Evolutionary conservation across 2,113 vertebrate species (phyloP).

Genomic region (Plestiodon gilberti): DNA sequence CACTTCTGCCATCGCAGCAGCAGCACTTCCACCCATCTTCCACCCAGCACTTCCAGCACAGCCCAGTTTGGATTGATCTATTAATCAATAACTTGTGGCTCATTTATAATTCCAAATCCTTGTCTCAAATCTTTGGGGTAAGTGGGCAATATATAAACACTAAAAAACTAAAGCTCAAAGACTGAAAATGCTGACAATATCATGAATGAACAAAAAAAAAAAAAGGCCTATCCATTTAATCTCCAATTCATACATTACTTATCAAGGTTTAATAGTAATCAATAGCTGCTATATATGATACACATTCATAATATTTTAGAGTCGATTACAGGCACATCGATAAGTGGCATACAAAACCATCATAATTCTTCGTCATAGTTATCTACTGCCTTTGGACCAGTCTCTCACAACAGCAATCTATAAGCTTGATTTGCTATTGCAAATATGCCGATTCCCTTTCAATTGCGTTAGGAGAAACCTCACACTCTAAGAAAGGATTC

Average conservation of each 20-base stretch:
- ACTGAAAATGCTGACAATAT: neutral
- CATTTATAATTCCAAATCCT: too few species aligned
- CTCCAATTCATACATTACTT: conserved; percentile 16
- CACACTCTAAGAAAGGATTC: neutral
- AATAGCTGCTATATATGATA: neutral
- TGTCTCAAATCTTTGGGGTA: too few species aligned
- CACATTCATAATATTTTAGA: neutral
- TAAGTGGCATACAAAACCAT: neutral
- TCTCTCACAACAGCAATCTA: neutral
- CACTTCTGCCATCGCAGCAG: too few species aligned
- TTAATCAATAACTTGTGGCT: too few species aligned
- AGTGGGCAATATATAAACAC: neutral
- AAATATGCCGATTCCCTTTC: conserved; percentile 6
- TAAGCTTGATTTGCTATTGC: neutral
- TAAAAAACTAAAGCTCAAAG: neutral
- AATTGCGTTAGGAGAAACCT: neutral
- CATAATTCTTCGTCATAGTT: conserved; percentile 1
- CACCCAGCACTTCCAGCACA: too few species aligned
- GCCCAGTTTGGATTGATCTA: too few species aligned
- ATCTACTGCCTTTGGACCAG: neutral
- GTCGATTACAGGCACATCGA: neutral
- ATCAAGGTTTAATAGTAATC: conserved; percentile 6
- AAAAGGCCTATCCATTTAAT: conserved; percentile 7
- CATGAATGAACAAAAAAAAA: conserved; percentile 6
- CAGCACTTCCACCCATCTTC: too few species aligned